Evolutionary conservation across 2,888 invertebrate genomes (phyloP).

Genomic region (Epirrita christyi): DNA sequence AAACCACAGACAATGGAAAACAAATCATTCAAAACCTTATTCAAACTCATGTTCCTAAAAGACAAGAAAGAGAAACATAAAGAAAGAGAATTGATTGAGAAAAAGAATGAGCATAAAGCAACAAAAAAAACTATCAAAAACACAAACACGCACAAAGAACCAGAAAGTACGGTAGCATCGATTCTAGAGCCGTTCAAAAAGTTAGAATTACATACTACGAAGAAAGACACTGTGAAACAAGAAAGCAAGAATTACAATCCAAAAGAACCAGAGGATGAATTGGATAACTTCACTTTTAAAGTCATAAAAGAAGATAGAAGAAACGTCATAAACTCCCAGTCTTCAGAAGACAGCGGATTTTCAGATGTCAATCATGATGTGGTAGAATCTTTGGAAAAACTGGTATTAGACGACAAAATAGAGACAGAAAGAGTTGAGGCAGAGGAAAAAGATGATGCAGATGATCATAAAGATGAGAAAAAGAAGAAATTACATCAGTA

Average conservation of each 20-base stretch:
- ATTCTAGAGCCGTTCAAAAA: slow-evolving; percentile 31
- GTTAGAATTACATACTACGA: slow-evolving; percentile 12
- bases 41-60: slow-evolving; percentile 43
- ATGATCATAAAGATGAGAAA: slow-evolving; percentile 26
- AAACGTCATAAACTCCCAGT: slow-evolving; percentile 61
- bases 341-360: slow-evolving; percentile 71
- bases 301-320: slow-evolving; percentile 54
- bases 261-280: slow-evolving; percentile 51
- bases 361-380: slow-evolving; percentile 51
- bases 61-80: slow-evolving; percentile 45
- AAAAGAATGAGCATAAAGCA: slow-evolving; percentile 12
- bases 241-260: slow-evolving; percentile 29
- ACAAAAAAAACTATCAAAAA: slow-evolving; percentile 9
- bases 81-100: slow-evolving; percentile 23
- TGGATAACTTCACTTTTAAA: slow-evolving; percentile 58
- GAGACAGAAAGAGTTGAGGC: slow-evolving; percentile 8
- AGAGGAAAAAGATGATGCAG: slow-evolving; percentile 2
- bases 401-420: slow-evolving; percentile 41
- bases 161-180: slow-evolving; percentile 17
- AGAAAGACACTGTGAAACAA: slow-evolving; percentile 10
- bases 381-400: slow-evolving; percentile 53
- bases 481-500: slow-evolving; percentile 35
- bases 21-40: slow-evolving; percentile 54
- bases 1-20: slow-evolving; percentile 63
- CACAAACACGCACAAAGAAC: background rate